Evolutionary conservation across 2,113 vertebrate species (phyloP), one percentile per base, ranked within the genome.

Genomic region (Osmerus mordax): DNA sequence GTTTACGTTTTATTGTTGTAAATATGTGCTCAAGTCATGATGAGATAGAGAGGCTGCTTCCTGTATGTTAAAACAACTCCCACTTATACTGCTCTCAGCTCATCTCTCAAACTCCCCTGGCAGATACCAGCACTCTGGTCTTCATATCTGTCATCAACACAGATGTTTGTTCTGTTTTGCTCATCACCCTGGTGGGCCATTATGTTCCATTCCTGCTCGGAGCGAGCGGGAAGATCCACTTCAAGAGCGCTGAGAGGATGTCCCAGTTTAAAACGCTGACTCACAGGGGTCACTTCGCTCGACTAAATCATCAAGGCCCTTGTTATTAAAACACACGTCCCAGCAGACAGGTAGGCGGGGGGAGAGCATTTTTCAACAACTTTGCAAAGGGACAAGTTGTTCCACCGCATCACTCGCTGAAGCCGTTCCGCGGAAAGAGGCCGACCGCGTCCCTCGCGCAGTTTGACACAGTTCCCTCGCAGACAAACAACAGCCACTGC

Each of bases 361-460:
- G 25, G 28, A 70, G 5, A 47, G 28, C 28, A 58, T 71, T 72
- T 78, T 77, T 77, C 74, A 36, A 11, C 18, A 51, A 81, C 77
- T 71, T 82, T 83, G 83, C 70, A 53, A 23, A 15, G 65, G 75
- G 79, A 73, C 67, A 76, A 80, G 59, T 61, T 82, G 79, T 85
- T 85, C 23, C 58, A 19, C 56, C 66, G 15, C 15, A 1, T 52
- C 72, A 71, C 29, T 51, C 52, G 32, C 32, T 58, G 18, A 36
- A 19, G 2, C 60, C 41, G 65, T 74, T 53, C 14, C 28, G 56
- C 36, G 72, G 61, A 61, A 63, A 23, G 25, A 78, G 60, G 62
- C 69, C 55, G 71, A 47, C 64, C 23, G 53, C 25, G 9, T 47
- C 58, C 16, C 53, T 58, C n/a, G 32, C 58, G n/a, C 65, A 53